Conservation (phyloP, 2,888 invertebrate genomes). For the Portevinia maculata region DNA sequence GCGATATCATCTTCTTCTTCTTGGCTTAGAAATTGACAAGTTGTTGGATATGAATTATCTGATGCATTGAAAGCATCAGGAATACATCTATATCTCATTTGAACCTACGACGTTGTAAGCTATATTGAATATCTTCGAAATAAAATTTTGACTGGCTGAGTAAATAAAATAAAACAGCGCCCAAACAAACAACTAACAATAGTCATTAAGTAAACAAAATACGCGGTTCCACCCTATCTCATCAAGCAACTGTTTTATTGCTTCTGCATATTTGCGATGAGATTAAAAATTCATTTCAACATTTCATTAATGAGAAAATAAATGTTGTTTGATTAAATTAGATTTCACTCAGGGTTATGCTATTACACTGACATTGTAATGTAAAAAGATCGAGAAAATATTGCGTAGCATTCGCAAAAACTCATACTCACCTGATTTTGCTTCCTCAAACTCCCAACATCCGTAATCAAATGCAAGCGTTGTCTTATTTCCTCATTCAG, state of each 20-base stretch:
- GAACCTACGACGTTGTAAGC: too few species aligned
- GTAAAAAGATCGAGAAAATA: neutral
- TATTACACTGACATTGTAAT: neutral
- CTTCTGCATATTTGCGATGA: constrained; percentile 19
- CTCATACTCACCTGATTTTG: constrained; percentile 78
- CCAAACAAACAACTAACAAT: constrained; percentile 4
- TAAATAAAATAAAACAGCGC: neutral
- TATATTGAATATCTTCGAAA: neutral
- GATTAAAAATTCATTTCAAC: constrained; percentile 21
- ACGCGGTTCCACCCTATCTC: constrained; percentile 9
- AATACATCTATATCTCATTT: too few species aligned
- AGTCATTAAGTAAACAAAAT: constrained; percentile 29
- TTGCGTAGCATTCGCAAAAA: neutral
- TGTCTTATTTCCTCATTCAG: constrained; percentile 82
- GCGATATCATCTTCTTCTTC: too few species aligned
- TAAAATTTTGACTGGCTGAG: neutral
- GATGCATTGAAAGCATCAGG: too few species aligned
- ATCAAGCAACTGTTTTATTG: constrained; percentile 34
- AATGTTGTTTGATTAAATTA: constrained; percentile 2
- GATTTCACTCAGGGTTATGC: neutral
- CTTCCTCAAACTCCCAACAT: constrained; percentile 82
- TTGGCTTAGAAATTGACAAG: too few species aligned
- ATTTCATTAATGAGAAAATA: constrained; percentile 13
- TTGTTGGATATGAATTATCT: too few species aligned
- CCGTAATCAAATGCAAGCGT: constrained; percentile 81